These are phyloP conservation scores for Helogale parvula DNA, from an alignment of 2,113 vertebrate genomes.

Conservation along the genomic window DNA sequence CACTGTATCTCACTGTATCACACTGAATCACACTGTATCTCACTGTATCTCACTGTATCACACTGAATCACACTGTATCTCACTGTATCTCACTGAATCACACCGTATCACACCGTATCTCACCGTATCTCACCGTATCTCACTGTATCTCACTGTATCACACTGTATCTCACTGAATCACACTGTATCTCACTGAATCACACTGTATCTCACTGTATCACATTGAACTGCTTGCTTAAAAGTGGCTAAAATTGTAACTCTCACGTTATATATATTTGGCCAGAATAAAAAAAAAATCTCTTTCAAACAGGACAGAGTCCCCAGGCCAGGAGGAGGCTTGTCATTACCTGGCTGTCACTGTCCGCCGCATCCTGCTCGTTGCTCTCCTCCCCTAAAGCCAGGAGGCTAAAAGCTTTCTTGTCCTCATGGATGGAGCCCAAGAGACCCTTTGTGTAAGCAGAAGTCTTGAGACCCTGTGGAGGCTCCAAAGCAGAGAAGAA, in stretches of 20 bases:
- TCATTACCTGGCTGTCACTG: conserved; percentile 83
- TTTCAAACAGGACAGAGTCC: neutral
- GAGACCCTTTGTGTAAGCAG: conserved; percentile 31
- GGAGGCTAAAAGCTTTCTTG: conserved; percentile 72
- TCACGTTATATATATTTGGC: neutral
- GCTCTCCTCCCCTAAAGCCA: conserved; percentile 77
- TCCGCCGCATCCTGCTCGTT: conserved; percentile 84
- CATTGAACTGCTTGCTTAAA: neutral
- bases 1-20: neutral
- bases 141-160: neutral
- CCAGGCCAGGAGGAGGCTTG: neutral
- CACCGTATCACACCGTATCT: neutral
- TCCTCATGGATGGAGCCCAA: conserved; percentile 82
- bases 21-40: neutral
- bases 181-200: neutral
- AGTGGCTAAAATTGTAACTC: neutral
- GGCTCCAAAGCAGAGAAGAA: conserved; percentile 49
- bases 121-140: no score
- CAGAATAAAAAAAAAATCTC: neutral
- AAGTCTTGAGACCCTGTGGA: conserved; percentile 52
- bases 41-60: no score
- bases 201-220: neutral
- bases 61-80: neutral
- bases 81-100: neutral
- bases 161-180: neutral